These are phyloP conservation scores for Parambassis ranga DNA, from an alignment of 2,797 vertebrate genomes.

Conservation along the genomic window DNA sequence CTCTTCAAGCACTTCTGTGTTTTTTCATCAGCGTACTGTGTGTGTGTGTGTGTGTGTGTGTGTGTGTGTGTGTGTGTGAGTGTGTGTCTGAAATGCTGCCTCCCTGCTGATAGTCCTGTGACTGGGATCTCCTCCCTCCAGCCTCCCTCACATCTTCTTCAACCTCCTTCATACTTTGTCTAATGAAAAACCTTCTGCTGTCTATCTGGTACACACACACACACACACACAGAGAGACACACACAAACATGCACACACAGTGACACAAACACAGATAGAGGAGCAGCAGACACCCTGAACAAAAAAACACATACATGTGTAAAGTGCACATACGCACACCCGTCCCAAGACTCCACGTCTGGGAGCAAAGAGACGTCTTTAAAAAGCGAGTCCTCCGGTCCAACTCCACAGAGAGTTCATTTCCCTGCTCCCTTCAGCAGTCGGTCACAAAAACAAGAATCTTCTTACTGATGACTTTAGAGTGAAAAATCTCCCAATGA, in stretches of 20 bases:
- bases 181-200: constrained; percentile 68
- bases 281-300: neutral
- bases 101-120: constrained; percentile 73
- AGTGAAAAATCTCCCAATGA: constrained; percentile 50
- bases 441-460: constrained; percentile 52
- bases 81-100: constrained; percentile 17
- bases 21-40: neutral
- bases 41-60: neutral
- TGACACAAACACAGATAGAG: neutral
- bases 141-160: constrained; percentile 41
- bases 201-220: neutral
- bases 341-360: constrained; percentile 34
- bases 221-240: constrained; percentile 6
- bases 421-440: constrained; percentile 50
- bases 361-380: constrained; percentile 43
- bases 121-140: constrained; percentile 47
- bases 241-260: neutral
- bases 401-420: constrained; percentile 58
- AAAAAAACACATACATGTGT: constrained; percentile 7
- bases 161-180: constrained; percentile 51
- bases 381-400: constrained; percentile 35
- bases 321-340: constrained; percentile 22
- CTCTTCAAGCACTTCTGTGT: neutral
- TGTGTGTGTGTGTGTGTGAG: constrained; percentile 4
- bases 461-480: constrained; percentile 53